Conservation (phyloP, 2,888 invertebrate species). For the Frankliniella fusca region DNA sequence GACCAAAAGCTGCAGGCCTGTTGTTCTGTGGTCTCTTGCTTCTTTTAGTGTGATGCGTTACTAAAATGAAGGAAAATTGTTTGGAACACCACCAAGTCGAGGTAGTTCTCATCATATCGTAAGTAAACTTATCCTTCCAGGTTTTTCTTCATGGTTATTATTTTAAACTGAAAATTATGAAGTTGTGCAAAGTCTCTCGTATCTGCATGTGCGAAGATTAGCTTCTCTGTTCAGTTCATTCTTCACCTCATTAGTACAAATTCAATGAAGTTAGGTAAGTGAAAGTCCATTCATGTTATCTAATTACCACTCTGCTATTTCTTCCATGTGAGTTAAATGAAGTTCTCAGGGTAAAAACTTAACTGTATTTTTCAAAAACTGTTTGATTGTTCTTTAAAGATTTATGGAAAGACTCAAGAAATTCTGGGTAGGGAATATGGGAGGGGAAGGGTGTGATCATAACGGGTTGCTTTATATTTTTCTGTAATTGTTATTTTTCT, state of each 20-base stretch:
- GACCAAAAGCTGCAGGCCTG: not conserved
- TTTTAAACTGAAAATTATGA: not conserved
- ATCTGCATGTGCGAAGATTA: slow-evolving; percentile 1
- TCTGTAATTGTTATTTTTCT: not conserved
- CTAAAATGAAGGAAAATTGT: not conserved
- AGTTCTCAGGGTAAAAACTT: slow-evolving; percentile 4
- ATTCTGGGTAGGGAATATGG: too few species aligned
- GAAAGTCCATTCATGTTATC: not conserved
- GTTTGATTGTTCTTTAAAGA: not conserved
- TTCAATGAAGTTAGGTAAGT: not conserved
- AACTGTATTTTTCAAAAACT: not conserved
- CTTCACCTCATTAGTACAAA: slow-evolving; percentile 17
- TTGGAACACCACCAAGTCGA: not conserved
- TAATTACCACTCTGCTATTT: not conserved
- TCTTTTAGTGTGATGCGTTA: not conserved
- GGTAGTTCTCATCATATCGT: not conserved
- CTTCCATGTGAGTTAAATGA: not conserved
- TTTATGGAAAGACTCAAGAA: too few species aligned
- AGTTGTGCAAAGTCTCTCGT: not conserved
- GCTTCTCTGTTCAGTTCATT: not conserved
- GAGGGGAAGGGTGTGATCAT: too few species aligned
- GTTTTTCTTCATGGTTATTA: not conserved
- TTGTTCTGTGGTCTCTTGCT: not conserved
- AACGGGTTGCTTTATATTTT: not conserved
- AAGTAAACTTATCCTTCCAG: not conserved